phyloP scores from a whole-genome alignment of 2,888 invertebrate genomes.

The Scaptodrosophila latifasciaeformis region DNA sequence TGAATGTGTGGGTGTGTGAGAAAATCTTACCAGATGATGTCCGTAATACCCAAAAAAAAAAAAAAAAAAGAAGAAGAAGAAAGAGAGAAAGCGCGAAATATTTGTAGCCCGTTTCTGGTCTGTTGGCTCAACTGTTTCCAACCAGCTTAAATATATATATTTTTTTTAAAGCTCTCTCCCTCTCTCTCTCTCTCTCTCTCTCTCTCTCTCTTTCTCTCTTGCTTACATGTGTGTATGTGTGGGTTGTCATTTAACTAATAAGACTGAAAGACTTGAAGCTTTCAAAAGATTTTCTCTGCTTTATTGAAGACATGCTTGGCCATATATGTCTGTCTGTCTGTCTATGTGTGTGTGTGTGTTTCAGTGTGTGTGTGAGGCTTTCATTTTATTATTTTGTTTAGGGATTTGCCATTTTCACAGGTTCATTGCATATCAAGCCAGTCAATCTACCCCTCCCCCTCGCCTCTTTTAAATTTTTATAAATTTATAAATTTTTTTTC shows the following conservation, averaged over 20 bases:
- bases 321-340: not conserved
- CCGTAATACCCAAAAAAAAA: conserved; percentile 43
- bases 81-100: conserved; percentile 37
- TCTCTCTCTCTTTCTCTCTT: not conserved
- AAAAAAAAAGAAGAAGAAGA: too few species aligned
- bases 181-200: not conserved
- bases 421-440: not conserved
- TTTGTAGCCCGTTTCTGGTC: conserved; percentile 47
- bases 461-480: not conserved
- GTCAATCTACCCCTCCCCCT: too few species aligned
- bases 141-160: too few species aligned
- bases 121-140: not conserved
- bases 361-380: conserved; percentile 1
- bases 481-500: not conserved
- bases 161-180: too few species aligned
- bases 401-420: not conserved
- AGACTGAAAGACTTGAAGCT: conserved; percentile 28
- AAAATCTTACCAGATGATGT: conserved; percentile 46
- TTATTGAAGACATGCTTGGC: conserved; percentile 19
- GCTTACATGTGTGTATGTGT: conserved; percentile 4
- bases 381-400: conserved; percentile 8
- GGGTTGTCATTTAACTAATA: conserved; percentile 28
- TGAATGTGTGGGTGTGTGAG: not conserved
- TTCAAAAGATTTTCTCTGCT: conserved; percentile 28
- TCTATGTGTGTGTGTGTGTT: conserved; percentile 10